A percentile compares a stretch with the other conserved stretches of the same genome.
phyloP scores from a whole-genome alignment of 2,888 invertebrate species.

The Agriotes lineatus region DNA sequence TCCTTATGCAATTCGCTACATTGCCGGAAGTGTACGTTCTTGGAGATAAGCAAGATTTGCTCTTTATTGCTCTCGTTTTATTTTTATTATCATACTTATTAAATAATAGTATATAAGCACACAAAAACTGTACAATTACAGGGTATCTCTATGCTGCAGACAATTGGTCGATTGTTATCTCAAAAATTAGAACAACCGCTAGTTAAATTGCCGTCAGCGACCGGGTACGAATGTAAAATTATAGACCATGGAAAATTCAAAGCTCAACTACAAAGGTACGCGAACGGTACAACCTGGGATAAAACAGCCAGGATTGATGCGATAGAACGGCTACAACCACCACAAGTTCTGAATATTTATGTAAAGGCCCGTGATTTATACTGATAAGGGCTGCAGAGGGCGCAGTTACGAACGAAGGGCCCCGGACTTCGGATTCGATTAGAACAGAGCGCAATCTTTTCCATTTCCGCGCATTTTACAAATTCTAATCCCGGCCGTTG shows the following conservation, averaged over 20 bases:
- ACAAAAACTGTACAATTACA: no score
- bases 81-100: no score
- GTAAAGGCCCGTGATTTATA: constrained; percentile 36
- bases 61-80: no score
- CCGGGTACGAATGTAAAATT: no score
- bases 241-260: background rate
- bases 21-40: no score
- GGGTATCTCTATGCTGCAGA: no score
- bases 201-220: no score
- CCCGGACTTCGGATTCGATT: constrained; percentile 7
- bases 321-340: constrained; percentile 23
- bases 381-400: constrained; percentile 24
- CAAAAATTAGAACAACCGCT: no score
- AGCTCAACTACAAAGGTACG: background rate
- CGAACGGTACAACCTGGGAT: background rate
- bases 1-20: no score
- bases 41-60: no score
- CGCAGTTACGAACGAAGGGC: constrained; percentile 15
- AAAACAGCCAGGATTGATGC: constrained; percentile 20
- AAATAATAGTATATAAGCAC: no score
- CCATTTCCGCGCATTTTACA: constrained; percentile 3
- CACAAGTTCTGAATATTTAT: constrained; percentile 37
- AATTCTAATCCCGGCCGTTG: constrained; percentile 10
- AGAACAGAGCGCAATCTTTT: constrained; percentile 15
- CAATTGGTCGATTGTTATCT: no score